Base-by-base conservation (phyloP, 2,888 invertebrate species). In the Malacosoma neustria region DNA sequence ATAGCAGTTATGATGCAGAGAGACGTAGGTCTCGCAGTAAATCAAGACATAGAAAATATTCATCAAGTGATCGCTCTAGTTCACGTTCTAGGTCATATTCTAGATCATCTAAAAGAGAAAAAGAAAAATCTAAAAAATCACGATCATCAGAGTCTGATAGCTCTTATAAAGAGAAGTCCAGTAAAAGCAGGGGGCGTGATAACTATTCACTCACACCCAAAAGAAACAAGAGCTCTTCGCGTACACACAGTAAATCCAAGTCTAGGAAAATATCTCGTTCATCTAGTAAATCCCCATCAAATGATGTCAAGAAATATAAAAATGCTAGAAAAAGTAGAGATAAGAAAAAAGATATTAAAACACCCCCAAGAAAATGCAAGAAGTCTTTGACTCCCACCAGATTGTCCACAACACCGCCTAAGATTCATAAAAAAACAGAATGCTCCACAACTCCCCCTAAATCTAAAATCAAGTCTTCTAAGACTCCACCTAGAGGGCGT, bases 11-110 rank as follows among this genome's bases (percentile, higher is more conserved):
- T 48, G 72, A 72, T 3, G 60, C 65, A 5, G 42, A 39, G 2
- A 45, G 45, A 22, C 60, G 61, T 32, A 60, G 70, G 33, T 72
- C 80, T 11, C 60, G 65, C 39, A 77, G 74, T 44, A 58, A 54
- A 35, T 61, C 69, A 14, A 72, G 66, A 42, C 59, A 58, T 22
- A 58, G 56, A 13, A 73, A 71, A 38, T 81, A 81, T 55, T 72
- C 73, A 14, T 77, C 80, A 4, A 79, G 82, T 56, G 76, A 71
- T 30, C 56, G 64, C 13, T 73, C 77, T 0, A 72, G 68, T 35
- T 74, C 72, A 12, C 57, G 72, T 13, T 76, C 77, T 12, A 59
- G 61, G 32, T 77, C 77, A 13, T 72, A 69, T 48, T 67, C 73
- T 11, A 57, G 57, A 33, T 61, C 68, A 14, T 49, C 67, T 6